A percentile compares a stretch with the other conserved stretches of the same genome.
These are phyloP conservation scores for Keiferia lycopersicella DNA, from an alignment of 2,888 invertebrate species.

Conservation along the genomic window DNA sequence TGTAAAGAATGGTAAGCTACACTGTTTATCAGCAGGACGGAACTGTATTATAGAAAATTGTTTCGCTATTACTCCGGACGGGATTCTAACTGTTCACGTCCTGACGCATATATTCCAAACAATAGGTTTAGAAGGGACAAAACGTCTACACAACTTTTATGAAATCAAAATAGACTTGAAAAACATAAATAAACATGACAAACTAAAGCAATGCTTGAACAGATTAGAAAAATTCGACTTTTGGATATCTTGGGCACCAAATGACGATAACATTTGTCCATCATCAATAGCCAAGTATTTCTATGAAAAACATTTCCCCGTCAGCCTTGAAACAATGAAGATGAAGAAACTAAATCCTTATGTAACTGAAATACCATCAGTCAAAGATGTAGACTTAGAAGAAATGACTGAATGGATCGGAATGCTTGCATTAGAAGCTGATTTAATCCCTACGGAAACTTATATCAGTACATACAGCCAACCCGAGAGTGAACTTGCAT, in stretches of 20 bases:
- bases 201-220: constrained; percentile 45
- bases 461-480: constrained; percentile 64
- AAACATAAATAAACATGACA: constrained; percentile 44
- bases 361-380: constrained; percentile 55
- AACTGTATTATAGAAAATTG: constrained; percentile 66
- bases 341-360: constrained; percentile 48
- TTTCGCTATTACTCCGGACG: constrained; percentile 64
- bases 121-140: constrained; percentile 67
- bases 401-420: constrained; percentile 73
- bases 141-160: constrained; percentile 57
- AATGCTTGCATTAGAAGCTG: constrained; percentile 55
- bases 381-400: constrained; percentile 55
- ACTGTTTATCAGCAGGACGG: constrained; percentile 55
- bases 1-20: constrained; percentile 58
- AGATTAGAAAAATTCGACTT: constrained; percentile 61
- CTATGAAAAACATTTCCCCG: constrained; percentile 49
- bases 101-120: constrained; percentile 62
- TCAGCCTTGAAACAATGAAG: constrained; percentile 46
- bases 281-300: constrained; percentile 74
- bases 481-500: constrained; percentile 55
- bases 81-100: constrained; percentile 58
- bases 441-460: constrained; percentile 50
- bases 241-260: constrained; percentile 61
- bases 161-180: constrained; percentile 62
- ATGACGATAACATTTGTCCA: constrained; percentile 59